phyloP scores from a whole-genome alignment of 2,797 vertebrate genomes.

The Catamblyrhynchus diadema region DNA sequence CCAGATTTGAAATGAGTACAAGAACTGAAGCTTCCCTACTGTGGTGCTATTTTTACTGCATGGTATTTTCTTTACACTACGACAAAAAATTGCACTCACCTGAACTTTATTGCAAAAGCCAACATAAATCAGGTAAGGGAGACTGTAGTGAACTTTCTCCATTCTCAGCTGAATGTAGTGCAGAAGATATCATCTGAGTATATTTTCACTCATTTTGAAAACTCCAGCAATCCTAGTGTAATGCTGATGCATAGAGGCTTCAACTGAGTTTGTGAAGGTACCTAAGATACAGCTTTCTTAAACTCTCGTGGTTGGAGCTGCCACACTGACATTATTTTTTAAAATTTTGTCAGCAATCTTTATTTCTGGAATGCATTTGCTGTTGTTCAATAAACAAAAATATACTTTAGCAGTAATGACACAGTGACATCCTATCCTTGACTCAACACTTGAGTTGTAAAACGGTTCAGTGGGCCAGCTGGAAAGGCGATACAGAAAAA shows the following conservation, averaged over 20 bases:
- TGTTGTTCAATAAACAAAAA: background rate
- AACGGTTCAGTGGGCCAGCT: background rate
- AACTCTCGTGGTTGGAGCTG: background rate
- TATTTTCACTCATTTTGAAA: background rate
- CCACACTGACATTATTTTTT: background rate
- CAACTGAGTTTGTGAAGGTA: background rate
- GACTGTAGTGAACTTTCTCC: background rate
- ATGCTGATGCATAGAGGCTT: background rate
- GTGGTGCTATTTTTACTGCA: background rate
- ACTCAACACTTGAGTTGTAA: background rate
- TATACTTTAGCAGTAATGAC: background rate
- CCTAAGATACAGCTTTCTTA: background rate
- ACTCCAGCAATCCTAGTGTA: background rate
- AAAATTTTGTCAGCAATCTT: background rate
- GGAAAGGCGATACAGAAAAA: background rate
- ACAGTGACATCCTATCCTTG: background rate
- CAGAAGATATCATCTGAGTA: background rate
- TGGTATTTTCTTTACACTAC: background rate
- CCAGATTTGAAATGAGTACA: background rate
- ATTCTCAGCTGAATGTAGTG: background rate
- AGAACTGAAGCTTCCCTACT: background rate
- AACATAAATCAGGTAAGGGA: background rate
- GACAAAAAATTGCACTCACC: background rate
- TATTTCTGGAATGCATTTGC: background rate
- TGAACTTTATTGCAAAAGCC: background rate